phyloP scores from a whole-genome alignment of 37 sponge, comb jelly and placozoan genomes.

The Spongilla lacustris region DNA sequence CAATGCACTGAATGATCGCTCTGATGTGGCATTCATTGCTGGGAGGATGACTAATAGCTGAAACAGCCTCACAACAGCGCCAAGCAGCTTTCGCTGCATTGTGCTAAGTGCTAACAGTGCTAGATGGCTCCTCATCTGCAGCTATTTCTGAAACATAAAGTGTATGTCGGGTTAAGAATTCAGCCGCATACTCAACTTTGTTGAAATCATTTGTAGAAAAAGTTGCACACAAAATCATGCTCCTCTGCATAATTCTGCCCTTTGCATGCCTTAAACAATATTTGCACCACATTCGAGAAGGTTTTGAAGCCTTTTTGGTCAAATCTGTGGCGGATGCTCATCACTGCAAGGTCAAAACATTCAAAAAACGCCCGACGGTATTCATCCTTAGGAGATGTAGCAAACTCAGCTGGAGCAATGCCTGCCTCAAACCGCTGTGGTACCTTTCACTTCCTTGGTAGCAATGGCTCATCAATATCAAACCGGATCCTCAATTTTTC shows the following conservation, averaged over 20 bases:
- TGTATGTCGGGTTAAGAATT: constrained; percentile 45
- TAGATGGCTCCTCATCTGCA: constrained; percentile 17
- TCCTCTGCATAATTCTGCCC: constrained; percentile 43
- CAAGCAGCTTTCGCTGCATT: constrained; percentile 18
- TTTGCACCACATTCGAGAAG: too few relatives aligned
- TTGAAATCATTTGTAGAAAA: constrained; percentile 52
- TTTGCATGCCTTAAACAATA: too few relatives aligned
- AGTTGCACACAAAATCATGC: constrained; percentile 33
- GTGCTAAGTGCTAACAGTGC: constrained; percentile 30
- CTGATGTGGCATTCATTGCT: constrained; percentile 73
- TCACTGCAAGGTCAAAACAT: too few relatives aligned
- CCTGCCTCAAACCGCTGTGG: too few relatives aligned
- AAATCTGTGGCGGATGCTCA: too few relatives aligned
- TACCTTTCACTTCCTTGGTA: too few relatives aligned
- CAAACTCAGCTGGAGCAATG: too few relatives aligned
- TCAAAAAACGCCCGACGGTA: too few relatives aligned
- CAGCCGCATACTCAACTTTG: constrained; percentile 45
- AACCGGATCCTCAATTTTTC: too few relatives aligned
- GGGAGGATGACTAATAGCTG: constrained; percentile 71
- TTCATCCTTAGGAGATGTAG: too few relatives aligned
- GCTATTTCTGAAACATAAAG: constrained; percentile 32
- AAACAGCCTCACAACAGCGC: constrained; percentile 62
- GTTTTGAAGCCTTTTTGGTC: too few relatives aligned
- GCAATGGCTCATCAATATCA: too few relatives aligned
- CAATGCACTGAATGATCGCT: constrained; percentile 80